Percentiles rank a stretch among this genome's conserved stretches.
These are phyloP conservation scores for Dasyurus viverrinus DNA, from an alignment of 2,113 vertebrate species.

Conservation along the genomic window DNA sequence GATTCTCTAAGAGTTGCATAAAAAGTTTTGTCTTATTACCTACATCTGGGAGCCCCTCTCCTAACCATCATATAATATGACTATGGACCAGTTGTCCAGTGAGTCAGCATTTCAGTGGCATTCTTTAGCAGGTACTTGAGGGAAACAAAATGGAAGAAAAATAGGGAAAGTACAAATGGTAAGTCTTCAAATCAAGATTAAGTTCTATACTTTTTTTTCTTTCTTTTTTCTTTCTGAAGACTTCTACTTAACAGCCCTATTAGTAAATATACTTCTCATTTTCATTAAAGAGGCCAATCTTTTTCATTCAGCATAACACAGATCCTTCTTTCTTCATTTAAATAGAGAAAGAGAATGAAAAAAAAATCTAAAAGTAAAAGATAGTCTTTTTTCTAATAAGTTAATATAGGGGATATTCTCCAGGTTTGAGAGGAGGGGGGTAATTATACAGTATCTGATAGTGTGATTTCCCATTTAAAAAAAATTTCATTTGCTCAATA, in stretches of 20 bases:
- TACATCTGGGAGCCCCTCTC: constrained; percentile 44
- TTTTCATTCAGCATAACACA: neutral
- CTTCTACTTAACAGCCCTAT: constrained; percentile 9
- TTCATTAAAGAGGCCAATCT: constrained; percentile 7
- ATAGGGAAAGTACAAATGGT: neutral
- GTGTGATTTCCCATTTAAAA: neutral
- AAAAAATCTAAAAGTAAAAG: neutral
- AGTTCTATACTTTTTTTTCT: constrained; percentile 33
- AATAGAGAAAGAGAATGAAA: neutral
- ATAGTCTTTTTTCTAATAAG: neutral
- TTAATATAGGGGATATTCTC: neutral
- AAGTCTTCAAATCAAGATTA: constrained; percentile 28
- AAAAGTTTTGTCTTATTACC: constrained; percentile 22
- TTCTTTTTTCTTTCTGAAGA: constrained; percentile 12
- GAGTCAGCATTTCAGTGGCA: constrained; percentile 73
- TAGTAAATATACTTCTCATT: constrained; percentile 19
- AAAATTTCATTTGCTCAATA: neutral
- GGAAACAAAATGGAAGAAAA: neutral
- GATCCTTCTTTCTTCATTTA: neutral
- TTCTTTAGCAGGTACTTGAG: constrained; percentile 50
- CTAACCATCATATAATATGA: constrained; percentile 28
- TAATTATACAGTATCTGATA: neutral
- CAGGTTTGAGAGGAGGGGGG: neutral
- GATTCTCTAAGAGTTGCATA: constrained; percentile 34
- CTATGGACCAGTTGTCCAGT: constrained; percentile 45